Evolutionary conservation across 2,888 invertebrate species (phyloP), one percentile per base, ranked within the genome.

Genomic region (Oscheius myriophilus): DNA sequence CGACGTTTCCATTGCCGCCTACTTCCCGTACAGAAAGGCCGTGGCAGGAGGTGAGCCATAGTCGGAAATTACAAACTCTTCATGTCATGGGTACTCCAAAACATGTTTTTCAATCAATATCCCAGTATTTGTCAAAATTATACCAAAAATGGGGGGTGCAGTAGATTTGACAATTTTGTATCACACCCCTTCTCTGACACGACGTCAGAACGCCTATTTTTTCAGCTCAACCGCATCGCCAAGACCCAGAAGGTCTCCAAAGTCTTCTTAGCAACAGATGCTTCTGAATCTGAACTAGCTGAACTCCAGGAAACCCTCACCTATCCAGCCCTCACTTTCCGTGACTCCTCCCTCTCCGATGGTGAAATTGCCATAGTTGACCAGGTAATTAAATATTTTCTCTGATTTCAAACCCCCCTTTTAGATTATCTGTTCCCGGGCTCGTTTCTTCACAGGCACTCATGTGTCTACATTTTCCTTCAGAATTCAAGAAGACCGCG

Each of bases 401-500:
- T 54, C 21, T 23, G 25, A 52, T 23, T 2, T 18, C 26, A 33
- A 4, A 21, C 39, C 11, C 14, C 3, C 1, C 25, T 68, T 80
- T 86, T 96, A 98, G 89, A 93, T 96, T 83, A 93, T 98, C 79
- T 94, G 95, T 88, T 92, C 96, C 0, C 91, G 92, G 87, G 92
- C 94, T 0, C 91, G 91, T 89, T 90, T 86, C 85, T 71, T 86
- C 90, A 90, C 76, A 91, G 97, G 97, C 12, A 95, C 94, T 0
- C 91, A 92, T 86, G 94, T 95, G 81, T 97, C 97, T 70, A 98
- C 97, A 0, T 97, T 96, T 88, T 92, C 96, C 0, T 96, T 93
- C 87, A 90, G 97, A 67, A 97, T 98, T 78, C 95, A 96, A 88
- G 97, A 98, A 87, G 97, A 98, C 86, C 90, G 97, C 33, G 96